Evolutionary conservation across 2,113 vertebrate species (phyloP).

Genomic region (Eubucco bourcierii): DNA sequence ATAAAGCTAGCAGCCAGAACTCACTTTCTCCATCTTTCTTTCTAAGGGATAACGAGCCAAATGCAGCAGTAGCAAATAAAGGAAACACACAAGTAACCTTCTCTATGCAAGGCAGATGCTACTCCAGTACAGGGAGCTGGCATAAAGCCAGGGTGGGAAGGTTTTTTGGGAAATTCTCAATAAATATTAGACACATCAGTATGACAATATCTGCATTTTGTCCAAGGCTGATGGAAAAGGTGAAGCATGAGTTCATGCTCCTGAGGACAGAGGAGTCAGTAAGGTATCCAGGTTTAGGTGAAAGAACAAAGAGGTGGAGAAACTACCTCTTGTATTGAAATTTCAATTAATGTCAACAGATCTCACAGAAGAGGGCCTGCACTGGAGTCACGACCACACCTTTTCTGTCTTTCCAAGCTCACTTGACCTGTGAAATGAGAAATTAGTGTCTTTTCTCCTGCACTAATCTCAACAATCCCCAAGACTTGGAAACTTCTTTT

Average conservation of each 20-base stretch:
- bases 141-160: neutral
- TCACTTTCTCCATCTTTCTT: constrained; percentile 23
- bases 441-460: neutral
- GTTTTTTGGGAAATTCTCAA: neutral
- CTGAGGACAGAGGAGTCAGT: neutral
- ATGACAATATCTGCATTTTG: neutral
- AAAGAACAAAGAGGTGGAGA: neutral
- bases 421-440: neutral
- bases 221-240: neutral
- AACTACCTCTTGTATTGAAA: neutral
- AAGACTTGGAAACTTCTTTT: neutral
- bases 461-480: neutral
- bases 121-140: neutral
- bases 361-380: neutral
- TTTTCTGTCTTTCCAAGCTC: neutral
- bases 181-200: neutral
- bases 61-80: neutral
- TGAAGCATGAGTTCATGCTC: neutral
- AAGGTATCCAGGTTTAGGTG: neutral
- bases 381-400: neutral
- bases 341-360: neutral
- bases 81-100: neutral
- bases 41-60: constrained; percentile 24
- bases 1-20: constrained; percentile 51
- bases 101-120: neutral